These are phyloP conservation scores for Melopsittacus undulatus DNA, from an alignment of 2,797 vertebrate genomes.

Conservation along the genomic window DNA sequence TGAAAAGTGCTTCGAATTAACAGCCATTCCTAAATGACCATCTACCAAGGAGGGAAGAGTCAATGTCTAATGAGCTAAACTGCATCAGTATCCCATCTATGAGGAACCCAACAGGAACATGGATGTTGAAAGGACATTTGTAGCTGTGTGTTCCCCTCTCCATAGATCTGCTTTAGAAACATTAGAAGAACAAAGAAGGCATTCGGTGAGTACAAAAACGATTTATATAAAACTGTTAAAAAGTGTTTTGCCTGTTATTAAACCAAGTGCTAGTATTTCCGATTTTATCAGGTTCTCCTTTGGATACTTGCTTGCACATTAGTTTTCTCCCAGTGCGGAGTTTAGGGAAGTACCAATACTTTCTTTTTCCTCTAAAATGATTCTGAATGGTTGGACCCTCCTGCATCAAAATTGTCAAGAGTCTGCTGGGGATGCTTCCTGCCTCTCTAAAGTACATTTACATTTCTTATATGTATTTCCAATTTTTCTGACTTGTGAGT, in stretches of 20 bases:
- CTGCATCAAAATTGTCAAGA: not conserved
- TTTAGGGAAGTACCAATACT: not conserved
- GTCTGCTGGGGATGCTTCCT: not conserved
- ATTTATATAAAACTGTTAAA: not conserved
- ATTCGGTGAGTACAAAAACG: not conserved
- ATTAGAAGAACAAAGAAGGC: not conserved
- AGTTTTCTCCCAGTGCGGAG: not conserved
- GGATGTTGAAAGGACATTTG: not conserved
- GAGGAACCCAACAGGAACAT: accelerated
- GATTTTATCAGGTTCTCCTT: not conserved
- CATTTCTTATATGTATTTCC: not conserved
- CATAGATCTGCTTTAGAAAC: not conserved
- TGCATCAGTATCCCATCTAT: not conserved
- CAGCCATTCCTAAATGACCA: not conserved
- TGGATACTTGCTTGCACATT: not conserved
- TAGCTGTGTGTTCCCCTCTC: not conserved
- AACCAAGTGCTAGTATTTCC: not conserved
- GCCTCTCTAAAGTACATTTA: not conserved
- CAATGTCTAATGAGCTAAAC: not conserved
- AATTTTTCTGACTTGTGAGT: not conserved
- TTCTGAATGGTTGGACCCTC: not conserved
- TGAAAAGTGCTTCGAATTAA: not conserved
- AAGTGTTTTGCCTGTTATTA: not conserved
- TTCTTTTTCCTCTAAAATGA: not conserved
- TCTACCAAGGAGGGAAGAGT: not conserved